Evolutionary conservation across 2,797 vertebrate genomes (phyloP), one percentile per base, ranked within the genome.

Genomic region (Spizella passerina): DNA sequence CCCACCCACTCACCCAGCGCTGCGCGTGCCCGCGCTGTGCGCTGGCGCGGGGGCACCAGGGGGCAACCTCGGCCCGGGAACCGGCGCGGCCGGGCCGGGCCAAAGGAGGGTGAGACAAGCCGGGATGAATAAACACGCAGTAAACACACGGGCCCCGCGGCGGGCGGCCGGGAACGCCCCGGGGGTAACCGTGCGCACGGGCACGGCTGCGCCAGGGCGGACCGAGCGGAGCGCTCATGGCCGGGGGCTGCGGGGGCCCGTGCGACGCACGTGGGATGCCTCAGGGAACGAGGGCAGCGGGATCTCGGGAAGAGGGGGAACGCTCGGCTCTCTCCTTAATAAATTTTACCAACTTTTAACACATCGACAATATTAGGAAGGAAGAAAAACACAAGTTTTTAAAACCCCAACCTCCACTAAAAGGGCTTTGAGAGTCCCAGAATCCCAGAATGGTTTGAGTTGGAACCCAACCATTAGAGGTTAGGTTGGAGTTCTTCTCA

Each of bases 171-270:
- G 43, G 20, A 30, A 2, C 5, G 59, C 16, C 36, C 52, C 36
- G n/a, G 27, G 21, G 18, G 19, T n/a, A 1, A 2, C 20, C 1
- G 38, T 5, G 71, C 38, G 3, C n/a, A 5, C 36, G 2, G 52
- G 27, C 55, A 7, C 39, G 64, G 63, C 72, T 2, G 23, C 9
- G 34, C 27, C 27, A 4, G 12, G 27, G 18, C 76, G 24, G 17
- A 7, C 1, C 19, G 14, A 19, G 43, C 29, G 29, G 1, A 15
- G 43, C 64, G 2, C 41, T 6, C 13, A 0, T 4, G n/a, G 9
- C 56, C 73, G 20, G 5, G 7, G 36, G 9, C 50, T 32, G 59
- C 50, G 7, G 38, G 19, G 29, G 59, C 59, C 5, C 6, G 34
- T 29, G 50, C 8, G 36, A 16, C 43, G 17, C 14, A 1, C 1